These are phyloP conservation scores for Diploscapter pachys DNA, from an alignment of 1,140 invertebrate species.

Conservation along the genomic window DNA sequence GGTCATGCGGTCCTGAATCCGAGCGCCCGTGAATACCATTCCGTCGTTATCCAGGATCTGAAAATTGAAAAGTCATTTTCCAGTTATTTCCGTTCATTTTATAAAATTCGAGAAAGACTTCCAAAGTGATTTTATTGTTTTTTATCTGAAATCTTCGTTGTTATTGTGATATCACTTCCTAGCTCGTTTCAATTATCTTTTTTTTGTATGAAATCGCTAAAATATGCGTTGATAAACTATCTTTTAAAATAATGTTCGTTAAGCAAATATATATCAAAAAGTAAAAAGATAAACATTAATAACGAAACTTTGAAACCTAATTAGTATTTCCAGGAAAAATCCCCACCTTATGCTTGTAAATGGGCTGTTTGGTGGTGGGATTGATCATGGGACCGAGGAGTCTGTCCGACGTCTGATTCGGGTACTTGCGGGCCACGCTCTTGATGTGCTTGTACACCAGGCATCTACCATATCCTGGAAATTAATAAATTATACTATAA, in stretches of 20 bases:
- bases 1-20: conserved; percentile 49
- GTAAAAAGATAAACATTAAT: too few relatives aligned
- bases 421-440: conserved; percentile 81
- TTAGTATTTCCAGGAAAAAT: too few relatives aligned
- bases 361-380: conserved; percentile 67
- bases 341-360: conserved; percentile 24
- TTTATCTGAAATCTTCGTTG: too few relatives aligned
- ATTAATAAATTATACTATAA: conserved; percentile 1
- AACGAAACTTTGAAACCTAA: too few relatives aligned
- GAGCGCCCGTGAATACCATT: conserved; percentile 76
- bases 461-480: conserved; percentile 73
- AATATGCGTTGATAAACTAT: too few relatives aligned
- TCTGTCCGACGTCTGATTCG: conserved; percentile 85
- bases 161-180: too few relatives aligned
- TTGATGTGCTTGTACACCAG: conserved; percentile 85
- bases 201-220: too few relatives aligned
- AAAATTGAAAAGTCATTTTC: neutral
- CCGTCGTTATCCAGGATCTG: conserved; percentile 78
- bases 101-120: too few relatives aligned
- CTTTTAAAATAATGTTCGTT: conserved; percentile 52
- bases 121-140: too few relatives aligned
- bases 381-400: conserved; percentile 85
- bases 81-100: too few relatives aligned
- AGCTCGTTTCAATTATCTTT: conserved; percentile 67
- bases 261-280: too few relatives aligned